phyloP scores from a whole-genome alignment of 2,113 vertebrate species.

The Abramis brama region DNA sequence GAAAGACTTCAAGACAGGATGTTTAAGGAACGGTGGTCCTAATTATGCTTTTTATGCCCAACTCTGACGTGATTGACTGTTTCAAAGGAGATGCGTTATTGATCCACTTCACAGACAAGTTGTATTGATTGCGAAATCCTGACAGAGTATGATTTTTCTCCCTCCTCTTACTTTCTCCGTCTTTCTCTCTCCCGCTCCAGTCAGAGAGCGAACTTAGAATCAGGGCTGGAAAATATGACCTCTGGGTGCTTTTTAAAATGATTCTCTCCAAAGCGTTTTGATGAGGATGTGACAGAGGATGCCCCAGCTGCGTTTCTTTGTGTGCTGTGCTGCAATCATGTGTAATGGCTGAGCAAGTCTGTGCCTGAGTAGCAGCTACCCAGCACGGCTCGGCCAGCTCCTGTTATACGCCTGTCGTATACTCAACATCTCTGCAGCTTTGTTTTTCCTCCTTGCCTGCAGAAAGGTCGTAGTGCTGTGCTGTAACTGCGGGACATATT shows the following conservation, averaged over 20 bases:
- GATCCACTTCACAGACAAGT: conserved; percentile 84
- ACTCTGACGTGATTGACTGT: conserved; percentile 77
- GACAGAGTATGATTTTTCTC: conserved; percentile 73
- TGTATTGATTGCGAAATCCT: conserved; percentile 80
- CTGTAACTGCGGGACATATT: conserved; percentile 61
- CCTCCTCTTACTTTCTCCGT: conserved; percentile 51
- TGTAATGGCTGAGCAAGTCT: conserved; percentile 71
- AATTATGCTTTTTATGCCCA: conserved; percentile 82
- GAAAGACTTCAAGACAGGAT: conserved; percentile 79
- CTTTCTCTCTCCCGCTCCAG: conserved; percentile 50
- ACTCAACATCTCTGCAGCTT: conserved; percentile 70
- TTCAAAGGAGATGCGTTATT: conserved; percentile 79
- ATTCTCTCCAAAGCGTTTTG: conserved; percentile 65
- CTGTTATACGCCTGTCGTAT: conserved; percentile 68
- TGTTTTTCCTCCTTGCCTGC: conserved; percentile 69
- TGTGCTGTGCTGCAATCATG: conserved; percentile 72
- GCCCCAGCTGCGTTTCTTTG: conserved; percentile 74
- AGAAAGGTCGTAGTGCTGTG: conserved; percentile 63
- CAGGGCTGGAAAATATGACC: conserved; percentile 75
- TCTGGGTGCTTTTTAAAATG: conserved; percentile 74
- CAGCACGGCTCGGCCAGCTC: conserved; percentile 58
- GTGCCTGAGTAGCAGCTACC: conserved; percentile 13
- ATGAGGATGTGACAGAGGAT: conserved; percentile 70
- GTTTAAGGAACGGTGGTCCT: conserved; percentile 78
- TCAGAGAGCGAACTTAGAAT: conserved; percentile 73